These are phyloP conservation scores for Mustela lutreola DNA, from an alignment of 2,113 vertebrate genomes.

Conservation along the genomic window DNA sequence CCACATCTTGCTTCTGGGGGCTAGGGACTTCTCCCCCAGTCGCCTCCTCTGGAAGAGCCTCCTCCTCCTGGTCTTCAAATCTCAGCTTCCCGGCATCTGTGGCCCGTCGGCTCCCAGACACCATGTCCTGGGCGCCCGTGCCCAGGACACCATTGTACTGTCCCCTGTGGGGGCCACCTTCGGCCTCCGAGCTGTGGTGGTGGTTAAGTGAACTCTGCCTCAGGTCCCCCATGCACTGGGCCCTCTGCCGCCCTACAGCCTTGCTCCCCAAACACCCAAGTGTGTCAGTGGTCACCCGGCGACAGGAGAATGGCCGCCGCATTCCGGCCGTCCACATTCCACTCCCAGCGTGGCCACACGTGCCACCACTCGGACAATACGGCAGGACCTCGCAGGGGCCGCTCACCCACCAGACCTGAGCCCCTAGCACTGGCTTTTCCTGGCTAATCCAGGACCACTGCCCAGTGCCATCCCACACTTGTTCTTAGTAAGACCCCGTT, in stretches of 20 bases:
- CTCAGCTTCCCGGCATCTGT: not conserved
- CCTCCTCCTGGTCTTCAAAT: not conserved
- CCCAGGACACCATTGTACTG: rapidly evolving
- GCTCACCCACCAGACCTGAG: not conserved
- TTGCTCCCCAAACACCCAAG: conserved; percentile 41
- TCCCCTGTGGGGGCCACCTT: rapidly evolving
- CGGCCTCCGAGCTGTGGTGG: rapidly evolving
- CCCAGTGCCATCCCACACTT: not conserved
- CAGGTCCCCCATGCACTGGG: conserved; percentile 21
- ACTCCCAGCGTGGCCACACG: rapidly evolving
- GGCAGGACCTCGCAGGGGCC: not conserved
- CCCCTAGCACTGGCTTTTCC: not conserved
- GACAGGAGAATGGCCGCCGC: conserved; percentile 41
- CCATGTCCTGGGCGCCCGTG: rapidly evolving
- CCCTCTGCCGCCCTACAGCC: not conserved
- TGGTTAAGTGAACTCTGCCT: rapidly evolving
- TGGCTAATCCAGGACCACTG: not conserved
- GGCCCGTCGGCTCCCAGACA: rapidly evolving
- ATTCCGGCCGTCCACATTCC: conserved; percentile 17
- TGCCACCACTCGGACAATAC: not conserved
- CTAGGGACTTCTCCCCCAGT: rapidly evolving
- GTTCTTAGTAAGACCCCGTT: not conserved
- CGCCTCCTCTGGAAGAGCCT: not conserved
- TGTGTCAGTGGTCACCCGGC: not conserved
- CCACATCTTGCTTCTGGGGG: rapidly evolving